phyloP scores from a whole-genome alignment of 2,113 vertebrate species.

The Atlantisia rogersi region DNA sequence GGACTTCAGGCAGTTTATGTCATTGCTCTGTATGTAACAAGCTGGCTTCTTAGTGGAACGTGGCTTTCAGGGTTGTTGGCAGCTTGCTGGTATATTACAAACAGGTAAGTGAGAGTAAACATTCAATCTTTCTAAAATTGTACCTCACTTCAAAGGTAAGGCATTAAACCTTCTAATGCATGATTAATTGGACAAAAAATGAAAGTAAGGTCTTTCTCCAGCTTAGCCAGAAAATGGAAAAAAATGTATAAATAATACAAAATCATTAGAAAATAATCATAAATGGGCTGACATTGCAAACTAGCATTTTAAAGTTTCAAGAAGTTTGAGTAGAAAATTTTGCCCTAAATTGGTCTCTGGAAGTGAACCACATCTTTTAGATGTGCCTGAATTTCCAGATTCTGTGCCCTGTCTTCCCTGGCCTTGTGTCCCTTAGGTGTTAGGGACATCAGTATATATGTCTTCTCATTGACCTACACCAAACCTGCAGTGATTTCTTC shows the following conservation, averaged over 20 bases:
- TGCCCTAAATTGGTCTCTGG: not conserved
- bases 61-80: constrained; percentile 91
- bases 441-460: not conserved
- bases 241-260: not conserved
- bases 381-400: not conserved
- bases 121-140: not conserved
- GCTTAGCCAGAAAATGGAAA: not conserved
- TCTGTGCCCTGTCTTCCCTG: not conserved
- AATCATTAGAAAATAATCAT: not conserved
- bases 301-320: not conserved
- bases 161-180: not conserved
- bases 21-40: constrained; percentile 90
- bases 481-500: not conserved
- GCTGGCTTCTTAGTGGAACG: constrained; percentile 93
- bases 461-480: not conserved
- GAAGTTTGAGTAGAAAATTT: not conserved
- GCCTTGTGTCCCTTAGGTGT: not conserved
- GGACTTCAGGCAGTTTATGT: constrained; percentile 93
- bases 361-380: not conserved
- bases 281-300: not conserved
- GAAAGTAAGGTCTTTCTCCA: not conserved
- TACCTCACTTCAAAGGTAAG: constrained; percentile 26
- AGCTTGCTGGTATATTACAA: constrained; percentile 93
- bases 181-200: not conserved
- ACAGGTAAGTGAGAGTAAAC: constrained; percentile 81